Base-by-base conservation (phyloP, 2,888 invertebrate genomes). In the Alloplasta piceator region DNA sequence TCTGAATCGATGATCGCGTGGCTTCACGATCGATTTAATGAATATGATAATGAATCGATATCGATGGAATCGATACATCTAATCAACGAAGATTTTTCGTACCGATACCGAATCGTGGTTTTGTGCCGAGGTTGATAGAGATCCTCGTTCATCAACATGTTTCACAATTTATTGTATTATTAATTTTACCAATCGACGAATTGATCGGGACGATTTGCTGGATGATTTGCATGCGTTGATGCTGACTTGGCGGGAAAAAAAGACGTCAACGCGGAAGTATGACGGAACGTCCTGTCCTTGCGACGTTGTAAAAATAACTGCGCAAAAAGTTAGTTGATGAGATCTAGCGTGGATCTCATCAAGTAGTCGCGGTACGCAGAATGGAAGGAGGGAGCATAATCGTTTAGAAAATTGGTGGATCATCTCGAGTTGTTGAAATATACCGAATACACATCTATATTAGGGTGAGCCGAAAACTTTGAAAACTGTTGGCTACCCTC, bases 121-220 rank as follows among this genome's bases (percentile, higher is more conserved):
- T 90, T 91, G 80, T 91, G 90, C 67, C 83, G 83, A 9, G 90
- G 89, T 5, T 91, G 91, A 83, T 90, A 91, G 4, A 91, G 83
- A 61, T 90, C 87, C 76, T 90, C 87, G 83, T 90, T 86, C 70
- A 86, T 77, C 72, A 85, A 80, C 87, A 89, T 79, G 6, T 39
- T 72, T 75, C 5, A 66, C 60, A 52, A 41, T 46, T 50, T 50
- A 39, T 7, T 16, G 14, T 14, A 39, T 9, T 39, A 5, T 48
- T 12, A 10, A 1, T 48, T 58, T 12, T 12, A 48, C 60, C 41
- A 36, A 12, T 7, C 43, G 46, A 12, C 6, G 10, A 7, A 5
- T 55, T 41, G 9, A 2, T 52, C 3, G 3, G 14, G 16, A 26
- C 10, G 26, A 26, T n/a, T n/a, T n/a, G n/a, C n/a, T n/a, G n/a